Evolutionary conservation across 1,140 invertebrate species (phyloP), one percentile per base, ranked within the genome.

Genomic region (Helicoverpa zea): DNA sequence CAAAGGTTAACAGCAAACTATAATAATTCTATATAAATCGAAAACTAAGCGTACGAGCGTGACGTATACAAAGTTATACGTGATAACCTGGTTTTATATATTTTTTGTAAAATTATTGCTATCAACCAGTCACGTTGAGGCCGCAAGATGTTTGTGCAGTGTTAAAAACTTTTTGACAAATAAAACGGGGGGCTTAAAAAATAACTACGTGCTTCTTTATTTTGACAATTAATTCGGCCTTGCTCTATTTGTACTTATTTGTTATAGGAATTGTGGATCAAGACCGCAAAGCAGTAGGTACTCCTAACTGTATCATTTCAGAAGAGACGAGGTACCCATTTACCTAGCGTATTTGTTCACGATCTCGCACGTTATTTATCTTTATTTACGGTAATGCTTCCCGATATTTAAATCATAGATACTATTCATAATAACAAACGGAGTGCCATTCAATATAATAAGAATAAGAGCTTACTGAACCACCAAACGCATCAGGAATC

Each of bases 51-150:
- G 79, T 77, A 76, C 76, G 77, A 81, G 81, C 81, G 77, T 85
- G 79, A 79, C 43, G 73, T 77, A 43, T 54, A 14, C 66, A 77
- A 77, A 66, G 14, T 16, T 18, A 64, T 78, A 76, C 81, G 79
- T 80, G 83, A 81, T 83, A 81, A 81, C 78, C 79, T 81, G 64
- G 13, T 83, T 81, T 68, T 73, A 52, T 51, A 14, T 10, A 43
- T 80, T 83, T 83, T 83, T 77, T 81, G 14, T 74, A 79, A 66
- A 83, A 64, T 29, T 56, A 18, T 43, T 77, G 4, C 29, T n/a
- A 58, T 16, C 23, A n/a, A 63, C 12, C 1, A 30, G 59, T 76
- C 74, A 76, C 74, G 75, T 77, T 13, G 54, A 77, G 75, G 75
- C 16, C 61, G 29, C 13, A 12, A 4, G 58, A 10, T 52, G 14